A percentile compares a stretch with the other conserved stretches of the same genome.
Evolutionary conservation across 2,797 vertebrate species (phyloP).

Genomic region (Hippopotamyrus pictus): DNA sequence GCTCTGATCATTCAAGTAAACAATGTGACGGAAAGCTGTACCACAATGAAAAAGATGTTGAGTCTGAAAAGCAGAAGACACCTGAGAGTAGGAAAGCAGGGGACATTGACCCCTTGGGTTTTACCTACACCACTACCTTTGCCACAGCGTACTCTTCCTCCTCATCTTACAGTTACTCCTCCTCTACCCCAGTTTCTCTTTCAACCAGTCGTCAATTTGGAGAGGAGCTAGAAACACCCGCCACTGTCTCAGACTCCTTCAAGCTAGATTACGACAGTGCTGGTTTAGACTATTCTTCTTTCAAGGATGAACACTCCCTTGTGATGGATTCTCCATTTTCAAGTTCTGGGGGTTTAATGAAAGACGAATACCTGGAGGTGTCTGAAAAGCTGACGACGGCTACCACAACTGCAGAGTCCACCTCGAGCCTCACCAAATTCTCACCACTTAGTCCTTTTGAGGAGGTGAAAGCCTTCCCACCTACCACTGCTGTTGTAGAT

Average conservation of each 20-base stretch:
- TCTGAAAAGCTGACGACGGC: conserved; percentile 57
- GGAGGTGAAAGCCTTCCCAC: conserved; percentile 55
- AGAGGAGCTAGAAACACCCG: conserved; percentile 46
- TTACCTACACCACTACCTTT: conserved; percentile 49
- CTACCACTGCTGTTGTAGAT: conserved; percentile 44
- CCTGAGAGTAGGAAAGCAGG: conserved; percentile 43
- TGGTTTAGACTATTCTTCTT: conserved; percentile 57
- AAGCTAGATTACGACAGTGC: conserved; percentile 43
- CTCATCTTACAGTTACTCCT: conserved; percentile 54
- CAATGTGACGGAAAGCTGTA: conserved; percentile 38
- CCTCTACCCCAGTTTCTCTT: conserved; percentile 57
- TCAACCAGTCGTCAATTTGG: conserved; percentile 49
- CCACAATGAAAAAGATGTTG: conserved; percentile 38
- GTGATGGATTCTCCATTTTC: conserved; percentile 51
- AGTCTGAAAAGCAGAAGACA: conserved; percentile 32
- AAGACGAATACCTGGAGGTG: conserved; percentile 85
- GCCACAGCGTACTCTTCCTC: conserved; percentile 50
- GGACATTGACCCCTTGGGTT: conserved; percentile 48
- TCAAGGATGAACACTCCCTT: conserved; percentile 59
- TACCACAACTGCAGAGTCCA: conserved; percentile 51
- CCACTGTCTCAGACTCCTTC: conserved; percentile 39
- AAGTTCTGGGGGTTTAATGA: conserved; percentile 58
- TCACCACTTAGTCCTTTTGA: conserved; percentile 58
- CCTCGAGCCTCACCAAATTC: conserved; percentile 59
- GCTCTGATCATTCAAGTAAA: conserved; percentile 28